These are phyloP conservation scores for Leptogaster cylindrica DNA, from an alignment of 2,888 invertebrate genomes.

Conservation along the genomic window DNA sequence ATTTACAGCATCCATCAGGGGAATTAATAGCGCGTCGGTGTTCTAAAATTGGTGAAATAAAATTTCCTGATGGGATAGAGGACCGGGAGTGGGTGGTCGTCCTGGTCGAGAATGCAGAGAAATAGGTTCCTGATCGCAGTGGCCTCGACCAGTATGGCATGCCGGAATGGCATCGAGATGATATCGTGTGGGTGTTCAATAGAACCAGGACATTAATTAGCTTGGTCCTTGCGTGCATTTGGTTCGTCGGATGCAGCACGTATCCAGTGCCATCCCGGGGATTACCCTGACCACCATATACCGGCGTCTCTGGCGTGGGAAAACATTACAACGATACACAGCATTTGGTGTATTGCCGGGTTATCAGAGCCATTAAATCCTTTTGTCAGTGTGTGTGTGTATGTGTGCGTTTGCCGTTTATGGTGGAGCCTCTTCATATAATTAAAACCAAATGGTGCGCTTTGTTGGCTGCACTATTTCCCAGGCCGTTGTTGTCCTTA, in stretches of 20 bases:
- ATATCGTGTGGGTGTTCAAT: constrained; percentile 3
- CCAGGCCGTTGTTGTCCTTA: neutral
- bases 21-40: constrained; percentile 29
- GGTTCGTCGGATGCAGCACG: neutral
- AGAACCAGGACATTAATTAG: neutral
- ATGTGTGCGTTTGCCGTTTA: neutral
- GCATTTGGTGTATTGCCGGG: neutral
- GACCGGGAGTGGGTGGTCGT: neutral
- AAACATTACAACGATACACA: neutral
- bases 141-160: neutral
- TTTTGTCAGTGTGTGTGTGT: neutral
- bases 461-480: neutral
- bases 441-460: constrained; percentile 25
- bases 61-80: neutral
- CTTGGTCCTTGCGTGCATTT: neutral
- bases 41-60: constrained; percentile 11
- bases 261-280: neutral
- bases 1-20: constrained; percentile 30
- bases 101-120: too few species aligned
- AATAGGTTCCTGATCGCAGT: neutral
- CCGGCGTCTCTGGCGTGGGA: neutral
- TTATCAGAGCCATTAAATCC: constrained; percentile 23
- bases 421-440: constrained; percentile 15
- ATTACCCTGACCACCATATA: constrained; percentile 21
- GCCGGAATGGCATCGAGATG: neutral